Evolutionary conservation across 2,113 vertebrate species (phyloP), one percentile per base, ranked within the genome.

Genomic region (Colinus virginianus): DNA sequence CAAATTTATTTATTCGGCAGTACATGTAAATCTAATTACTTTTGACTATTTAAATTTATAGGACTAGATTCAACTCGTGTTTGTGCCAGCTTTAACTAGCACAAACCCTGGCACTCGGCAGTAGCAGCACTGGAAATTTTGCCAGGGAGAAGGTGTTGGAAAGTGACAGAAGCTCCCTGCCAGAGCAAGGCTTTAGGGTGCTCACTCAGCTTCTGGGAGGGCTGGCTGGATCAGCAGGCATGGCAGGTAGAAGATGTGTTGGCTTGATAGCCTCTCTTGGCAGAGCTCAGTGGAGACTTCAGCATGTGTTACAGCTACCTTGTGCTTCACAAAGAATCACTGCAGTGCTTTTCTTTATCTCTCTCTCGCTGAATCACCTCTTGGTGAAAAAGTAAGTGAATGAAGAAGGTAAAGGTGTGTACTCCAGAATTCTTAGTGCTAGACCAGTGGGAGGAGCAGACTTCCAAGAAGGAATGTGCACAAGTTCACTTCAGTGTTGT

Each of bases 1-100:
- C 45, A 95, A 93, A 94, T 91, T 88, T 94, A 96, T 95, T 97
- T 96, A 95, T 94, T 95, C 71, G 48, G 89, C 89, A 94, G 87
- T 91, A 94, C 19, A 18, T 94, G 94, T 84, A 94, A 94, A 90
- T 88, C 78, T 97, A 96, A 97, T 96, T 97, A 96, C 93, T 95
- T 95, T 84, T 91, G 94, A 95, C 95, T 93, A 61, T 95, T 97
- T 97, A 93, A 95, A 93, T 80, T 95, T 95, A 90, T 80, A 91
- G 90, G 78, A 94, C 84, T 87, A 90, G 66, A 84, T 93, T 93
- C 91, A 95, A 90, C 72, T 87, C 43, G 1, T 91, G 79, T 91
- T 95, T 90, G 55, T 94, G 90, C 88, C 91, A 95, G 82, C 90
- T 93, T 92, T 90, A 95, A 88, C 89, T 94, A 94, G 78, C 88